Evolutionary conservation across 2,888 invertebrate genomes (phyloP).

Genomic region (Embidobia sp.): DNA sequence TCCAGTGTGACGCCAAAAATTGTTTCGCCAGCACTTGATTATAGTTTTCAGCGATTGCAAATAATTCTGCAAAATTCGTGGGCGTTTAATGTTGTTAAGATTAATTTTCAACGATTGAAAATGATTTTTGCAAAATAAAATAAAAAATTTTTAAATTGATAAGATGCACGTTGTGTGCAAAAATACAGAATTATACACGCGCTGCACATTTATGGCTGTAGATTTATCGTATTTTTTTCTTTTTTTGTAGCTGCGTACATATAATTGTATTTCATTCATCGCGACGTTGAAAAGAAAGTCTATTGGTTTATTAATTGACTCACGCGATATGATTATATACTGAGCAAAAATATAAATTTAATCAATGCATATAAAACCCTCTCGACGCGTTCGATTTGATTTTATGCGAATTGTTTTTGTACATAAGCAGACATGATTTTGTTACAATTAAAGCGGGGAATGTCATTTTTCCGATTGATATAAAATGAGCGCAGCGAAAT

Average conservation of each 20-base stretch:
- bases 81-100: too few relatives aligned
- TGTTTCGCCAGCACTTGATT: too few relatives aligned
- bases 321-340: neutral
- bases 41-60: too few relatives aligned
- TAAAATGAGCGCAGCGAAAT: constrained; percentile 1
- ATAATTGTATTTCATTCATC: constrained; percentile 14
- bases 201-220: too few relatives aligned
- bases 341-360: constrained; percentile 7
- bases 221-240: too few relatives aligned
- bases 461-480: neutral
- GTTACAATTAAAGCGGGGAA: constrained; percentile 4
- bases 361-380: neutral
- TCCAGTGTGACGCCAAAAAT: neutral
- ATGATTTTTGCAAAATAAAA: too few relatives aligned
- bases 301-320: constrained; percentile 18
- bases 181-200: too few relatives aligned
- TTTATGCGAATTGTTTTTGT: neutral
- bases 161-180: too few relatives aligned
- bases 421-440: constrained; percentile 8
- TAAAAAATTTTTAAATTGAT: too few relatives aligned
- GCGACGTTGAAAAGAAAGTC: constrained; percentile 1
- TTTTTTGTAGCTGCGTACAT: too few relatives aligned
- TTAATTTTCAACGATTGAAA: too few relatives aligned
- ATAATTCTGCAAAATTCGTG: too few relatives aligned
- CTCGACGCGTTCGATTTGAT: constrained; percentile 3